Evolutionary conservation across 1,140 invertebrate species (phyloP).

Genomic region (Aporrectodea caliginosa): DNA sequence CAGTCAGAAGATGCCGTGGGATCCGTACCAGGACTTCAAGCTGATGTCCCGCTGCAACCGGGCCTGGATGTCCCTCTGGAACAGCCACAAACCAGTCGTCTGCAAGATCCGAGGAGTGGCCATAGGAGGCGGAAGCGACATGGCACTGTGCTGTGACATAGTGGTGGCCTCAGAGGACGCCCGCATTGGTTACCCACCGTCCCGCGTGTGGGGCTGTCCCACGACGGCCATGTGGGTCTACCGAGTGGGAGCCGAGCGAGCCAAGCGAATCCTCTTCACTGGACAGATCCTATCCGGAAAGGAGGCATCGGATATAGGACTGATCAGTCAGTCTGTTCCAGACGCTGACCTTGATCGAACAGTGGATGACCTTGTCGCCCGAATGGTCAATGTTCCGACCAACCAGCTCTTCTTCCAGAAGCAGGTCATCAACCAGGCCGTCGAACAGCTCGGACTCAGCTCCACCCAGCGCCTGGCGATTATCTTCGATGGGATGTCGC

Average conservation of each 20-base stretch:
- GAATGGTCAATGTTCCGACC: conserved; percentile 37
- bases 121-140: conserved; percentile 42
- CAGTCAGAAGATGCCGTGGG: conserved; percentile 41
- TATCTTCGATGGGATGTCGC: conserved; percentile 41
- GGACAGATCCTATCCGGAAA: conserved; percentile 38
- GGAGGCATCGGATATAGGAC: conserved; percentile 38
- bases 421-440: conserved; percentile 40
- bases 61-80: conserved; percentile 39
- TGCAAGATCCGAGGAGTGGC: conserved; percentile 38
- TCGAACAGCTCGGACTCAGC: conserved; percentile 37
- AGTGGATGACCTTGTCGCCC: conserved; percentile 35
- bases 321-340: conserved; percentile 36
- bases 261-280: conserved; percentile 39
- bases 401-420: conserved; percentile 44
- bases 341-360: conserved; percentile 33
- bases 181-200: conserved; percentile 40
- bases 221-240: conserved; percentile 42
- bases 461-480: conserved; percentile 40
- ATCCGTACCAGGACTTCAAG: conserved; percentile 36
- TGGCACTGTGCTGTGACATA: conserved; percentile 40
- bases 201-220: conserved; percentile 41
- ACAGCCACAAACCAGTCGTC: conserved; percentile 37
- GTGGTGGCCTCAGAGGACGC: conserved; percentile 37
- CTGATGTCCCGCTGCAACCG: conserved; percentile 35
- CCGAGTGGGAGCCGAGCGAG: conserved; percentile 38